These are phyloP conservation scores for Aspiorhynchus laticeps DNA, from an alignment of 2,113 vertebrate species.

Conservation along the genomic window DNA sequence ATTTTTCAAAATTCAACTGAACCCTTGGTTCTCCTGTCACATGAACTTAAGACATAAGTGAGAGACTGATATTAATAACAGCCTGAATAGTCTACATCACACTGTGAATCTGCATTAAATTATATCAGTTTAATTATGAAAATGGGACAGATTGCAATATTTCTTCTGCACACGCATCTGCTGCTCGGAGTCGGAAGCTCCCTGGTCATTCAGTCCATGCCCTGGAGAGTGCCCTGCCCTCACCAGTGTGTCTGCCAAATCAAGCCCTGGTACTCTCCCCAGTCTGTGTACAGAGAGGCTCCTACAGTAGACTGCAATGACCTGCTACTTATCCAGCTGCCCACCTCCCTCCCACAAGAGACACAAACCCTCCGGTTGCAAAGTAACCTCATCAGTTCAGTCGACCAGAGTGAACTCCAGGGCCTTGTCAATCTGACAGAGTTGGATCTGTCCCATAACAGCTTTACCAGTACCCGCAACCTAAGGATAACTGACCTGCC, in stretches of 20 bases:
- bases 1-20: constrained; percentile 33
- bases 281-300: constrained; percentile 95
- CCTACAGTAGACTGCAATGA: constrained; percentile 98
- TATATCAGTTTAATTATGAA: constrained; percentile 29
- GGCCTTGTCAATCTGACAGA: constrained; percentile 92
- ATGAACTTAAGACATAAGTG: constrained; percentile 13
- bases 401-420: constrained; percentile 87
- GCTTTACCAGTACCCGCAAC: constrained; percentile 89
- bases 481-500: constrained; percentile 88
- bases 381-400: constrained; percentile 88
- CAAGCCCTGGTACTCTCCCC: constrained; percentile 97
- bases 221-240: constrained; percentile 87
- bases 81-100: constrained; percentile 7
- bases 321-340: constrained; percentile 88
- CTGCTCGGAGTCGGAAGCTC: constrained; percentile 73
- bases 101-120: constrained; percentile 14
- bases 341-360: constrained; percentile 88
- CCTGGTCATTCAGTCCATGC: constrained; percentile 77
- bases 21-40: constrained; percentile 10
- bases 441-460: constrained; percentile 96
- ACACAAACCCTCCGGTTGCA: constrained; percentile 95
- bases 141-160: constrained; percentile 56
- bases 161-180: constrained; percentile 65
- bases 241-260: constrained; percentile 95
- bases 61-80: background rate